Conservation (phyloP, 2,888 invertebrate genomes). For the Brenthis ino region DNA sequence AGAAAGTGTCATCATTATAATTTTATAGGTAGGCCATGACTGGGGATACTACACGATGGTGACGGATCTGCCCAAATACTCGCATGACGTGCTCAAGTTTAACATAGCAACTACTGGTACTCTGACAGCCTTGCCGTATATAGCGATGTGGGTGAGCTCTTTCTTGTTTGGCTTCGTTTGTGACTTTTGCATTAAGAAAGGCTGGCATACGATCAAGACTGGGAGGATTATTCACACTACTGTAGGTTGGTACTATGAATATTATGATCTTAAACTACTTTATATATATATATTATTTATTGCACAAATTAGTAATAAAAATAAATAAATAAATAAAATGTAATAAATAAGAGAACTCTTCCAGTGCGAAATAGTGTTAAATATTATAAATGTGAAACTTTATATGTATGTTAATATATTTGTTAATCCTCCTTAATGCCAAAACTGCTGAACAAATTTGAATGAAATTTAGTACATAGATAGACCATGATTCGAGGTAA, state of each 20-base stretch:
- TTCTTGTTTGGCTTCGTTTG: constrained; percentile 85
- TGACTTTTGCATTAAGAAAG: constrained; percentile 85
- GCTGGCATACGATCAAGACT: constrained; percentile 82
- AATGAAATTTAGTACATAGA: too few relatives aligned
- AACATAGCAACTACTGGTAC: constrained; percentile 84
- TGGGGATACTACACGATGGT: constrained; percentile 89
- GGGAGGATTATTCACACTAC: constrained; percentile 86
- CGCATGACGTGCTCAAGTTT: constrained; percentile 84
- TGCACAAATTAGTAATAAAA: too few relatives aligned
- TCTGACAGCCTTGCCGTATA: constrained; percentile 84
- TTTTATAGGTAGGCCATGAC: constrained; percentile 73
- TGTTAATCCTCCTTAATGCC: too few relatives aligned
- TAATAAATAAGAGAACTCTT: too few relatives aligned
- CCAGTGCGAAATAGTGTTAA: too few relatives aligned
- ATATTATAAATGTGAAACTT: too few relatives aligned
- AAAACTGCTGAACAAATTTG: too few relatives aligned
- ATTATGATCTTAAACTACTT: not conserved
- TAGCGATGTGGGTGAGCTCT: constrained; percentile 85
- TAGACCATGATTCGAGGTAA: too few relatives aligned
- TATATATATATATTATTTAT: too few relatives aligned
- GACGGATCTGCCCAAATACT: constrained; percentile 87
- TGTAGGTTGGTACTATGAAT: constrained; percentile 71
- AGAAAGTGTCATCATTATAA: not conserved
- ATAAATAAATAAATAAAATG: too few relatives aligned
- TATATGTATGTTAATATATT: too few relatives aligned